Base-by-base conservation (phyloP, 2,797 vertebrate species). In the Urocyon cinereoargenteus region DNA sequence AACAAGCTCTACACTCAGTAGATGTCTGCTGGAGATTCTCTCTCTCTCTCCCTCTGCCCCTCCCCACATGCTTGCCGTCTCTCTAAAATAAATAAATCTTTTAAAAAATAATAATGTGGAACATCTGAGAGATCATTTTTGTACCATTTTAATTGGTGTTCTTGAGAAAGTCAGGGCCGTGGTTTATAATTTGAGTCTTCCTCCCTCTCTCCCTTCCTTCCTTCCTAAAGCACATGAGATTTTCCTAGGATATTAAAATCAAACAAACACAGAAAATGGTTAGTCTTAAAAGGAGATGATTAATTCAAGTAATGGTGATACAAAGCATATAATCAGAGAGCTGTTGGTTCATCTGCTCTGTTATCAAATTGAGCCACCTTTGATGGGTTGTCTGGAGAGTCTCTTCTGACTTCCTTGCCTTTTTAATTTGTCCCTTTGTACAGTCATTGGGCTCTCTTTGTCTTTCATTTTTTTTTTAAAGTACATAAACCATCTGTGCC, bases 191-290 rank as follows among this genome's bases (percentile, higher is more conserved):
- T 73, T 51, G 36, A 40, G 53, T 40, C 70, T 57, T 86, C 16
- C 10, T 70, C 53, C 21, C 24, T 11, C 51, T 28, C 19, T 53
- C 85, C 66, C 16, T 5, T 79, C 53, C 62, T 95, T 28, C 14
- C 2, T 31, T 13, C 11, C 10, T 61, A 36, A 96, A 85, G 55
- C 96, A 97, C 73, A 66, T 64, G 87, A 98, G 68, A 45, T 94
- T 92, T 90, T 98, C 94, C 81, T 86, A 77, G 95, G 64, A 95
- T 90, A 90, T 98, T 94, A 91, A 94, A 96, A 96, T 26, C 31
- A 24, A 97, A 57, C 4, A 94, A 93, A 94, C 91, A 10, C 36
- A 82, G 72, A 70, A 68, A 88, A 75, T 62, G 3, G 70, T 53
- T 64, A 45, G 64, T 51, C 40, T 83, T 55, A 88, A 92, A 92